These are phyloP conservation scores for Crax fasciolata DNA, from an alignment of 2,797 vertebrate genomes.

Conservation along the genomic window DNA sequence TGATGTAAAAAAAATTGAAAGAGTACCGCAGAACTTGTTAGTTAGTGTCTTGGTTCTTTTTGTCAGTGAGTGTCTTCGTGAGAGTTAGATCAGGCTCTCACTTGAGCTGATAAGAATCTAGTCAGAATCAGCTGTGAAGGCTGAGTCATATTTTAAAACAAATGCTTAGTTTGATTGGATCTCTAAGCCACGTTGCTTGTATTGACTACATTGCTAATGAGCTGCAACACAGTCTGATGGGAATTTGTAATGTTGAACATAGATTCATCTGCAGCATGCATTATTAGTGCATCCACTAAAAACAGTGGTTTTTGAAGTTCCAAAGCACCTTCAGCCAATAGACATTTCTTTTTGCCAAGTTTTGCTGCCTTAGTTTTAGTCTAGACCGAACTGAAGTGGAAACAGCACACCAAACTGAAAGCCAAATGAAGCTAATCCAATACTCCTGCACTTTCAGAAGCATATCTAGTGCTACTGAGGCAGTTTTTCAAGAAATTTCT, in stretches of 20 bases:
- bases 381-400: neutral
- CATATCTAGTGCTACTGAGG: neutral
- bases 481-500: neutral
- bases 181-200: fast-evolving
- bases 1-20: neutral
- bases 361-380: neutral
- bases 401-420: neutral
- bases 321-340: neutral
- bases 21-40: neutral
- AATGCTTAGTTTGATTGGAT: neutral
- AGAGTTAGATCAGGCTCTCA: neutral
- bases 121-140: neutral
- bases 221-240: neutral
- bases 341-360: neutral
- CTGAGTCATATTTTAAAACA: neutral
- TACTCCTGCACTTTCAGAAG: neutral
- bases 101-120: neutral
- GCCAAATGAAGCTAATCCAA: neutral
- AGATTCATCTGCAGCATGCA: neutral
- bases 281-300: neutral
- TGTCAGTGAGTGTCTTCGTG: neutral
- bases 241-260: neutral
- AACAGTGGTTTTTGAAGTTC: neutral
- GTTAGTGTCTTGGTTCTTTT: neutral
- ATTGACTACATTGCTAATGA: neutral